Conservation (phyloP, 1,140 invertebrate genomes). For the Monomorium pharaonis region DNA sequence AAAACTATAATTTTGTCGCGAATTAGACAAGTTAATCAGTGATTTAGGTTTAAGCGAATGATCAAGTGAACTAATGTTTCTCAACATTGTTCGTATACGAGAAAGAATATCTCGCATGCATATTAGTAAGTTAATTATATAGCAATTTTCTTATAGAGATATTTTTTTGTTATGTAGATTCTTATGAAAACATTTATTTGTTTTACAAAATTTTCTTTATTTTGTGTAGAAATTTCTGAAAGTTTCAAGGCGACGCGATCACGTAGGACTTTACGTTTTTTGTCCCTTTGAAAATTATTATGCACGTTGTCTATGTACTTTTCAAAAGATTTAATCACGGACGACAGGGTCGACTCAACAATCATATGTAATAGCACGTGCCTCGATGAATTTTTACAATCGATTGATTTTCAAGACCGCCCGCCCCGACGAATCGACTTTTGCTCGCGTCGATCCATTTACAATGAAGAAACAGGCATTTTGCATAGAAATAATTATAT, state of each 20-base stretch:
- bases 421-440: constrained; percentile 19
- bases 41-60: constrained; percentile 35
- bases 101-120: neutral
- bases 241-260: neutral
- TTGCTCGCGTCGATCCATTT: neutral
- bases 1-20: neutral
- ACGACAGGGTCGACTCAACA: constrained; percentile 47
- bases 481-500: constrained; percentile 32
- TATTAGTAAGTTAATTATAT: neutral
- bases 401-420: constrained; percentile 39
- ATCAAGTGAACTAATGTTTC: neutral
- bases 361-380: constrained; percentile 30
- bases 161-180: neutral
- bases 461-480: constrained; percentile 41
- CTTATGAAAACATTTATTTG: neutral
- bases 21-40: constrained; percentile 35
- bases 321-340: constrained; percentile 1
- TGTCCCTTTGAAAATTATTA: constrained; percentile 12
- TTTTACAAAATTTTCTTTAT: constrained; percentile 14
- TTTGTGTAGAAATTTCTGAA: neutral
- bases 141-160: constrained; percentile 1
- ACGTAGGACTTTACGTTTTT: neutral
- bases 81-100: neutral
- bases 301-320: constrained; percentile 18
- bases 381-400: constrained; percentile 43